These are phyloP conservation scores for Abrostola tripartita DNA, from an alignment of 2,888 invertebrate species.

Conservation along the genomic window DNA sequence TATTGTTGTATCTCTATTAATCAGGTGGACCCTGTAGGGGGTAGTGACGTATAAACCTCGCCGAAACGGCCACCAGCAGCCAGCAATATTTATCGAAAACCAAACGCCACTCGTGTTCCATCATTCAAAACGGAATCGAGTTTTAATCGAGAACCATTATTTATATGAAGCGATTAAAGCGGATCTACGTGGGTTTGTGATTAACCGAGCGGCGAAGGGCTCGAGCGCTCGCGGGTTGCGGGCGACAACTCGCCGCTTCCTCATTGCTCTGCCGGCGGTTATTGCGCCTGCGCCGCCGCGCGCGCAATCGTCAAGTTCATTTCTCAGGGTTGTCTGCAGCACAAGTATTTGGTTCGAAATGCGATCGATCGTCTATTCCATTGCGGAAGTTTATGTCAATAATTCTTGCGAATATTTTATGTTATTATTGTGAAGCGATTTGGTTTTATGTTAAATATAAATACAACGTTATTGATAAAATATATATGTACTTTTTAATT, in stretches of 20 bases:
- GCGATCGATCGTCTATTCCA: constrained; percentile 45
- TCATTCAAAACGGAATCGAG: constrained; percentile 63
- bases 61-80: constrained; percentile 36
- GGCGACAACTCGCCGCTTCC: constrained; percentile 78
- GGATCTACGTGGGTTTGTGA: constrained; percentile 67
- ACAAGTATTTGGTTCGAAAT: constrained; percentile 39
- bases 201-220: constrained; percentile 61
- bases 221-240: constrained; percentile 65
- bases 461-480: background rate
- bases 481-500: background rate
- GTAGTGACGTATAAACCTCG: constrained; percentile 8
- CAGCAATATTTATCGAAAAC: constrained; percentile 42
- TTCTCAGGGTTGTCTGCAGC: constrained; percentile 56
- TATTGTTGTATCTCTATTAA: background rate
- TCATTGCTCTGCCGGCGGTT: constrained; percentile 74
- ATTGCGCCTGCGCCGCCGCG: constrained; percentile 58
- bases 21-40: background rate
- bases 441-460: background rate
- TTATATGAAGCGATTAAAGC: constrained; percentile 66
- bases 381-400: constrained; percentile 36
- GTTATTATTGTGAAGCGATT: background rate
- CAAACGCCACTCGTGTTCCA: constrained; percentile 44
- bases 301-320: constrained; percentile 61
- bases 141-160: constrained; percentile 65
- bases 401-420: constrained; percentile 18